A percentile compares a stretch with the other conserved stretches of the same genome.
phyloP scores from a whole-genome alignment of 1,140 invertebrate species.

The Stratiolaelaps scimitus region DNA sequence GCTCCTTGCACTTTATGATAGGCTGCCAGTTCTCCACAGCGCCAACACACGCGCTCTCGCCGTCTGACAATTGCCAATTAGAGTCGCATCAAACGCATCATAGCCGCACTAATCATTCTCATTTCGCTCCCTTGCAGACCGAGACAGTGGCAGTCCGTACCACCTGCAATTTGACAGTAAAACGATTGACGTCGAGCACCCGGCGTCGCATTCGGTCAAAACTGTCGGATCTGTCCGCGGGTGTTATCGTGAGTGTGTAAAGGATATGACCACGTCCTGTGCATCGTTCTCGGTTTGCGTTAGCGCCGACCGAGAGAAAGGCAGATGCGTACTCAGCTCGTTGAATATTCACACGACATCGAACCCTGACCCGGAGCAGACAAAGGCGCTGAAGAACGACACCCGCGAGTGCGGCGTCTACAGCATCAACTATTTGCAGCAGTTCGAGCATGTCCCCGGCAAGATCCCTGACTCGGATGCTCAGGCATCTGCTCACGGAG shows the following conservation, averaged over 20 bases:
- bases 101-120: too few species aligned
- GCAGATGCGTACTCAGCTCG: background rate
- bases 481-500: background rate
- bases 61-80: too few species aligned
- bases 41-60: too few species aligned
- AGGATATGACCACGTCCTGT: background rate
- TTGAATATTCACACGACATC: background rate
- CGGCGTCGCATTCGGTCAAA: background rate
- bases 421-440: background rate
- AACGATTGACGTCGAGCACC: constrained; percentile 1
- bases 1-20: too few species aligned
- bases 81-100: too few species aligned
- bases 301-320: too few species aligned
- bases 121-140: background rate
- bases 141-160: background rate
- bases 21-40: too few species aligned
- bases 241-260: background rate
- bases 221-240: background rate
- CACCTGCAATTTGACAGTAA: background rate
- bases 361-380: background rate
- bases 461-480: background rate
- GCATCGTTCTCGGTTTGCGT: background rate
- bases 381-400: background rate
- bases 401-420: background rate
- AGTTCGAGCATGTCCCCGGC: constrained; percentile 5